These are phyloP conservation scores for Motacilla tschutschensis DNA, from an alignment of 2,113 vertebrate genomes.

Conservation along the genomic window DNA sequence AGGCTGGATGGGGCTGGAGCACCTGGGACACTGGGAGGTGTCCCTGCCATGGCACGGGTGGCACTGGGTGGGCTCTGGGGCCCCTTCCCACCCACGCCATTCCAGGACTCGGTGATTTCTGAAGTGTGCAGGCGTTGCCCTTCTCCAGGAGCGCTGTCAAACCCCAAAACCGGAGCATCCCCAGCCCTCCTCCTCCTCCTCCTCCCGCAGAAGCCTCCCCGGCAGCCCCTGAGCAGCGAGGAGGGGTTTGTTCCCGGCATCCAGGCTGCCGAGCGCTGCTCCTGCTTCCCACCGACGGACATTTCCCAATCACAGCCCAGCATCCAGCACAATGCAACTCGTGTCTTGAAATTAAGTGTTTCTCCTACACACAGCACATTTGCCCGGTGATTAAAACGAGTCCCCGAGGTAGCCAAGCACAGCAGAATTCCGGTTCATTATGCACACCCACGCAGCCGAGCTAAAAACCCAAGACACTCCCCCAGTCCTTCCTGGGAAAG, in stretches of 20 bases:
- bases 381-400: slow-evolving; percentile 49
- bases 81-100: background rate
- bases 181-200: background rate
- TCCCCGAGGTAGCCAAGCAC: slow-evolving; percentile 51
- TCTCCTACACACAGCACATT: slow-evolving; percentile 47
- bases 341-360: slow-evolving; percentile 8
- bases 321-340: background rate
- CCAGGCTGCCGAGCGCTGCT: slow-evolving; percentile 14
- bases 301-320: background rate
- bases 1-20: accelerated
- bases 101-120: background rate
- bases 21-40: background rate
- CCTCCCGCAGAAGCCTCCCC: background rate
- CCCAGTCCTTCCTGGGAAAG: slow-evolving; percentile 20
- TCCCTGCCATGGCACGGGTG: background rate
- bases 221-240: background rate
- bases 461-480: slow-evolving; percentile 43
- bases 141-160: background rate
- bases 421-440: slow-evolving; percentile 47
- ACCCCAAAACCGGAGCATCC: background rate
- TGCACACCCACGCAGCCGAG: slow-evolving; percentile 52
- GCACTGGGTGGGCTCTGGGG: accelerated
- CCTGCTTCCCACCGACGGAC: background rate
- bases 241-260: background rate
- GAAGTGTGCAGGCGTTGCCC: background rate